Base-by-base conservation (phyloP, 1,140 invertebrate species). In the Magallana angulata region DNA sequence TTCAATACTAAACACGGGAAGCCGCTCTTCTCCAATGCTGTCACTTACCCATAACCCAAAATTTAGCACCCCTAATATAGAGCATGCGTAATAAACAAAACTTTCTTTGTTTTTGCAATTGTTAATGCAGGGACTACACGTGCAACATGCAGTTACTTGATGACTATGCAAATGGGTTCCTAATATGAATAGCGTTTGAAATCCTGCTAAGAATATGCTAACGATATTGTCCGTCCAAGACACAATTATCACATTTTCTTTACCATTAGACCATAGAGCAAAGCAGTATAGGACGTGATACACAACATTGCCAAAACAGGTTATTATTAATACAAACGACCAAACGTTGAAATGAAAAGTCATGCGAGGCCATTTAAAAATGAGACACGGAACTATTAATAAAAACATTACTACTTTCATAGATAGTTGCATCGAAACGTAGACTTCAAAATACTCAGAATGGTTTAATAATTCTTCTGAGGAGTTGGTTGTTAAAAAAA, bases 341-440 rank as follows among this genome's bases (percentile, higher is more conserved):
- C 60, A 64, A 14, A 64, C 60, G 18, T 64, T 64, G 60, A 64
- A 64, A 64, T 64, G 60, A 64, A n/a, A 64, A 12, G 16, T 64
- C 60, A 64, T 14, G 18, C 7, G 16, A n/a, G 60, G 16, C 60
- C 60, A 64, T 7, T n/a, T 18, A 16, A 64, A 7, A 16, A 16
- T 16, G 16, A 64, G 16, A 18, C 60, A 64, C 6, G 2, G 7
- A 18, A 64, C 6, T n/a, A 64, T 64, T 14, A 64, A 64, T 7
- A 64, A 12, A 64, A 64, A 18, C 60, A 64, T 64, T 64, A 64
- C 14, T n/a, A 64, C 11, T 18, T 64, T 64, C 16, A 64, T n/a
- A 18, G 11, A 64, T 16, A 64, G 16, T 18, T 64, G 60, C 16
- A 64, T 14, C 16, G 14, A 7, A 16, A 64, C 60, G 60, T 64